Base-by-base conservation (phyloP, 2,113 vertebrate species). In the Junco hyemalis region DNA sequence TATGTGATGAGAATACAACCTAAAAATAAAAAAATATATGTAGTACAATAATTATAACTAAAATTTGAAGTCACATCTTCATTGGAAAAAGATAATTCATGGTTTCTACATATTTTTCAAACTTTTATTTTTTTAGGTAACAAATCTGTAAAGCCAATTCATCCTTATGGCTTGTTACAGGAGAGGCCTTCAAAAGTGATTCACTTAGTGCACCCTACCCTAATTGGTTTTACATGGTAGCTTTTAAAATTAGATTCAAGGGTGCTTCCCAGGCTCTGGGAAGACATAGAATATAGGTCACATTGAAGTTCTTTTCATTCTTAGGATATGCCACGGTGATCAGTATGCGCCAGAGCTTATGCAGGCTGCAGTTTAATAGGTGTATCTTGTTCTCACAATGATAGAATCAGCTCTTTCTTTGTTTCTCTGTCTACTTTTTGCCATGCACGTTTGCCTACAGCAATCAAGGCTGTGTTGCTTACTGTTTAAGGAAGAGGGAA, bases 161-260 rank as follows among this genome's bases (percentile, higher is more conserved):
- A 65, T 87, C 61, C 84, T 65, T 61, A 40, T 64, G 31, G 65
- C 70, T 76, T 89, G 87, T 95, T 90, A 85, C 45, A 44, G 63
- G 84, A 93, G 81, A 85, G 53, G 57, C 74, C 57, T 92, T 92
- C 74, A 95, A 50, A 94, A 92, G 81, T 94, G 90, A 76, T 88
- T 92, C 1, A 3, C 84, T 76, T 79, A 91, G 70, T 91, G 63
- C 47, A 69, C 92, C 93, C 63, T 85, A 79, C 78, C 65, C 87
- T 95, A 96, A 94, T 95, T 95, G 89, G 93, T 95, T 97, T 96
- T 92, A 91, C 95, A 95, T 21, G 79, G 91, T 85, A 77, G 89
- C 84, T 97, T 95, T 95, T 93, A 96, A 95, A 97, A 95, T 95
- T 97, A 97, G 92, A 95, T 95, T 90, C 89, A 91, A 96, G 91